These are phyloP conservation scores for Watersipora subatra DNA, from an alignment of 1,140 invertebrate species.

Conservation along the genomic window DNA sequence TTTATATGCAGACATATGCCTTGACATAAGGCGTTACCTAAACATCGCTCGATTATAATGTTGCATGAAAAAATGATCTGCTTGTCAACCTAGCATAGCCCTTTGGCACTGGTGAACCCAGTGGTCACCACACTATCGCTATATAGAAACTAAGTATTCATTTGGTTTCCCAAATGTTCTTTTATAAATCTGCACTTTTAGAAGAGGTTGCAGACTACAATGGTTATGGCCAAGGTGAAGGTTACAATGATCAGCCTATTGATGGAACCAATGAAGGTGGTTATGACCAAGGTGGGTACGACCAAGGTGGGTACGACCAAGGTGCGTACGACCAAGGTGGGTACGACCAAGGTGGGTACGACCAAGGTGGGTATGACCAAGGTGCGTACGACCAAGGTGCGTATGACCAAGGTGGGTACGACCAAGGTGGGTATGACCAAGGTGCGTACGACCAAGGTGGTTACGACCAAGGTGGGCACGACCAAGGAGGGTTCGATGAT, in stretches of 20 bases:
- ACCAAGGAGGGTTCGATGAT: too few relatives aligned
- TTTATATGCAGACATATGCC: too few relatives aligned
- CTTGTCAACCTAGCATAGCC: too few relatives aligned
- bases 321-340: neutral
- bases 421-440: neutral
- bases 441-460: neutral
- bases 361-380: neutral
- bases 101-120: too few relatives aligned
- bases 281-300: neutral
- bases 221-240: neutral
- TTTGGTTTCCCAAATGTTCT: too few relatives aligned
- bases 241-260: neutral
- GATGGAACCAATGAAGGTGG: neutral
- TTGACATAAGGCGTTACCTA: too few relatives aligned
- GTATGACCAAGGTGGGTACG: neutral
- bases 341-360: neutral
- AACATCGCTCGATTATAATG: too few relatives aligned
- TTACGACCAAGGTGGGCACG: neutral
- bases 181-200: too few relatives aligned
- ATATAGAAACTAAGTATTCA: too few relatives aligned
- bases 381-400: neutral
- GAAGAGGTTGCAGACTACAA: too few relatives aligned
- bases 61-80: too few relatives aligned
- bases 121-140: too few relatives aligned
- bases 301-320: neutral